These are phyloP conservation scores for Grammomys dolichurus DNA, from an alignment of 2,113 vertebrate species.

Conservation along the genomic window DNA sequence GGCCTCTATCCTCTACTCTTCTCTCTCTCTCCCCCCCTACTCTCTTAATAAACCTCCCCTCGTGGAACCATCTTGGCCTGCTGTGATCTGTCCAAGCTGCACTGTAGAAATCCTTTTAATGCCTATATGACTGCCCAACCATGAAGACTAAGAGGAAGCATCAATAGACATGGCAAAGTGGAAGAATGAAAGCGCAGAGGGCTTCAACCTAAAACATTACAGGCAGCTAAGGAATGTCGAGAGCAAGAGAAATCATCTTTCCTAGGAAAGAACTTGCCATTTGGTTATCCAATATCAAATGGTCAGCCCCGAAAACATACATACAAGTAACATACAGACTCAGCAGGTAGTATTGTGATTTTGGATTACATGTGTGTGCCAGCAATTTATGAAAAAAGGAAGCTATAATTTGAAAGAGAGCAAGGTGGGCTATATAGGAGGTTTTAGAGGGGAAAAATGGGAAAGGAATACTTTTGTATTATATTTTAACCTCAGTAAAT, in stretches of 20 bases:
- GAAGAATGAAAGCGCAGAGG: not conserved
- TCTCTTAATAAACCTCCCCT: no score
- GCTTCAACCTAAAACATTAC: not conserved
- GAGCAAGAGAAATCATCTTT: not conserved
- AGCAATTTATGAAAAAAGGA: not conserved
- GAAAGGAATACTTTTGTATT: not conserved
- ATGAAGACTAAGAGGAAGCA: not conserved
- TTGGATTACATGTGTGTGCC: not conserved
- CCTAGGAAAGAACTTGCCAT: not conserved
- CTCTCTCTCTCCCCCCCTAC: no score
- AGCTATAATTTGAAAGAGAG: not conserved
- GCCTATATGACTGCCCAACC: not conserved
- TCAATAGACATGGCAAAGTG: not conserved
- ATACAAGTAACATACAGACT: not conserved
- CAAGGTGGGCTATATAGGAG: not conserved
- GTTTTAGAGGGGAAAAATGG: not conserved
- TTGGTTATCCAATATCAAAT: not conserved
- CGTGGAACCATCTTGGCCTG: no score
- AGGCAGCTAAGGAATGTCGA: not conserved
- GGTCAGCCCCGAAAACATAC: not conserved
- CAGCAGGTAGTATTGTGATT: not conserved
- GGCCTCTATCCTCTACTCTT: no score
- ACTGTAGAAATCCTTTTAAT: no score
- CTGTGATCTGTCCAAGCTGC: no score
- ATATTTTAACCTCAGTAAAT: not conserved